phyloP scores from a whole-genome alignment of 2,888 invertebrate genomes.

The Nowickia ferox region DNA sequence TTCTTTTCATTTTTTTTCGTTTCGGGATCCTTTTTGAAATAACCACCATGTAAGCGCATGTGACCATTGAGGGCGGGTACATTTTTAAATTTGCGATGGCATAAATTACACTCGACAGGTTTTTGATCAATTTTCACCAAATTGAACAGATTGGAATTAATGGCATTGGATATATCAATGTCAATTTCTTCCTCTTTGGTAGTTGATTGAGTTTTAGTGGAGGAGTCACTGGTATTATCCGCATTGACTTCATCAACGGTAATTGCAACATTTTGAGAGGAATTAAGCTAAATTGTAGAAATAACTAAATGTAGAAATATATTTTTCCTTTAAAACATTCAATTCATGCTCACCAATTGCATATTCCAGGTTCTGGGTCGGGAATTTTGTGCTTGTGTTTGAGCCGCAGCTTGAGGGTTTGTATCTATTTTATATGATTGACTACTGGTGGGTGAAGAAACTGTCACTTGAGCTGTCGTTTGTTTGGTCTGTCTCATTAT shows the following conservation, averaged over 20 bases:
- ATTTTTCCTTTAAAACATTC: background rate
- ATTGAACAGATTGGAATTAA: conserved; percentile 81
- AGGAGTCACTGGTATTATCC: conserved; percentile 76
- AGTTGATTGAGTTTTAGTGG: conserved; percentile 76
- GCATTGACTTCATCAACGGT: conserved; percentile 78
- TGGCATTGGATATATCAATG: conserved; percentile 77
- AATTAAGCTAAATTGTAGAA: conserved; percentile 75
- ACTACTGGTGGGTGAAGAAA: conserved; percentile 81
- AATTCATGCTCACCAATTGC: conserved; percentile 83
- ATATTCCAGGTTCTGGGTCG: conserved; percentile 85
- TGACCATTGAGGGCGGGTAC: conserved; percentile 99
- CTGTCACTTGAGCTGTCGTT: conserved; percentile 84
- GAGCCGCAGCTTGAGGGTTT: conserved; percentile 73
- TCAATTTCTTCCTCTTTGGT: conserved; percentile 76
- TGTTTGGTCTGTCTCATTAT: conserved; percentile 91
- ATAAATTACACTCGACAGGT: conserved; percentile 97
- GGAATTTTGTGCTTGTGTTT: conserved; percentile 75
- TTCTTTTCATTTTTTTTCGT: conserved; percentile 94
- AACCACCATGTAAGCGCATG: conserved; percentile 98
- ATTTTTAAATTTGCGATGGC: conserved; percentile 98
- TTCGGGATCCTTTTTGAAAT: conserved; percentile 96
- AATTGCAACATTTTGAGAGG: conserved; percentile 79
- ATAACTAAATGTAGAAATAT: background rate
- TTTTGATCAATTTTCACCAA: conserved; percentile 87
- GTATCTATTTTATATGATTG: conserved; percentile 81